Evolutionary conservation across 2,797 vertebrate genomes (phyloP), one percentile per base, ranked within the genome.

Genomic region (Chloroceryle inda): DNA sequence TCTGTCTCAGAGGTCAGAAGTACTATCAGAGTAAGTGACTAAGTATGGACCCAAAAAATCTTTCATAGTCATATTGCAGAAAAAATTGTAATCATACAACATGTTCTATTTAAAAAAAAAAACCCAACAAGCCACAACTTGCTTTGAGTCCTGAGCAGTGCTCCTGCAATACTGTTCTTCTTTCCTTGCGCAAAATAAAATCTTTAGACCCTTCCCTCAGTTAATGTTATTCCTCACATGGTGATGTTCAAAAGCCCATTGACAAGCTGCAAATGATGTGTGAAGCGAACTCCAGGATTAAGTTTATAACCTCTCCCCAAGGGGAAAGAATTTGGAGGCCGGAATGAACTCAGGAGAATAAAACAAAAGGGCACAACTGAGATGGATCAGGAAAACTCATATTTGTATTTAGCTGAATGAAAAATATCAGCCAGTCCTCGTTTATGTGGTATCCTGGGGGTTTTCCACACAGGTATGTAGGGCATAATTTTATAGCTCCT

Each of bases 191-290:
- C 42, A 85, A 94, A 89, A 84, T 62, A 44, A 81, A 78, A 62
- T 86, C 63, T 73, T 66, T 63, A 82, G 71, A 63, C 73, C 71
- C 42, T 95, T 90, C 64, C 52, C 69, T 45, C 45, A 62, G 72
- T 45, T 89, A 76, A 76, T 47, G 81, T 87, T 96, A 92, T 85
- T 88, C 71, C 71, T 82, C 80, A 92, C 77, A n/a, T 82, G 83
- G 44, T 0, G 22, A 74, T 71, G 31, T 82, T 96, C 89, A 95
- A 90, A 92, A 96, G 85, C 80, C 83, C 94, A 96, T 88, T 95
- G 95, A 94, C 95, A 96, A 96, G 92, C 93, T 97, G 96, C 80
- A 97, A 96, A 97, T 96, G 94, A 96, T 96, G 93, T 96, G 95
- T 94, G 96, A 97, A 96, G 85, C 93, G 91, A 95, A 94, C 94